Base-by-base conservation (phyloP, 2,888 invertebrate genomes). In the Dryobota labecula region DNA sequence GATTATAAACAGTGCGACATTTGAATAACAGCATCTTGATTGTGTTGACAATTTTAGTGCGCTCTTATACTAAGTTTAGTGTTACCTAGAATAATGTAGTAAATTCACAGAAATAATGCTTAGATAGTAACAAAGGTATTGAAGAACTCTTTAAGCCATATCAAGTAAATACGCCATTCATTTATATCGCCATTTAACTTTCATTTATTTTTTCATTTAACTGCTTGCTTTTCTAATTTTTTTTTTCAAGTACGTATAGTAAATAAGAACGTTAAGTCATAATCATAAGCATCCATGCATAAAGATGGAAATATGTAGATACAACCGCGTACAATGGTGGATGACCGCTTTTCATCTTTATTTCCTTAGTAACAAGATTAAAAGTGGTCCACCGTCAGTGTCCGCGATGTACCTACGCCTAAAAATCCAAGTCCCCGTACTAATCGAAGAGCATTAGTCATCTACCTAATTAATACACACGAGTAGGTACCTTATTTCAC, bases 11-110 rank as follows among this genome's bases (percentile, higher is more conserved):
- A 30, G 51, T n/a, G 38, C 4, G 2, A 13, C 24, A 67, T 83
- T 80, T 67, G 66, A 80, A 83, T 71, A 80, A 80, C 63, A 73
- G 47, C 30, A 68, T 60, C 70, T 54, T 57, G 65, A 61, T 73
- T 68, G 58, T 69, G 51, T 71, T 57, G 51, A 81, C 68, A 65
- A 69, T 71, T 84, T 73, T 70, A 70, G 58, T 75, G 20, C 4
- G 20, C 0, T 71, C 30, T 61, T 43, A 18, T 41, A 45, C 47
- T 33, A 49, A 36, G 20, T 63, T 75, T 18, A 53, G 41, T 68
- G 30, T 49, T 49, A n/a, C n/a, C n/a, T n/a, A 18, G 47, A 27
- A 27, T 62, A 53, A 5, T 27, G 11, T 20, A 4, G 20, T 30
- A 43, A 70, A 49, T 51, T 49, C 11, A 24, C 6, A 5, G 20